Evolutionary conservation across 1,140 invertebrate species (phyloP), one percentile per base, ranked within the genome.

Genomic region (Sycobia sp.): DNA sequence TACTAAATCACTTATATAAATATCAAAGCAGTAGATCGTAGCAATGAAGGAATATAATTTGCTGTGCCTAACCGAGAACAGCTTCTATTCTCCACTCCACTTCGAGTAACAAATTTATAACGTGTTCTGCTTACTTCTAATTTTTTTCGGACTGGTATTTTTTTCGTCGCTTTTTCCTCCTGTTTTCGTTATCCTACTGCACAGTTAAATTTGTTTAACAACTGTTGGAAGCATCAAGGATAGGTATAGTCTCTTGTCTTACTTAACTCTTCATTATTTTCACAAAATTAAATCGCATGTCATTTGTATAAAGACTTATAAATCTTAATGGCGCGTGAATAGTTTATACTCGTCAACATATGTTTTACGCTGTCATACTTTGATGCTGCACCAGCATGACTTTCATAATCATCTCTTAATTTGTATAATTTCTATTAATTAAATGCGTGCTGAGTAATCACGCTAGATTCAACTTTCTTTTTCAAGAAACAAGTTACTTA

Each of bases 141-240:
- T 25, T 16, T 13, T 25, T 43, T 41, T 38, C 36, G 32, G 38
- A 54, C 44, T 36, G 36, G 25, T 3, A 25, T 56, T 36, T 57
- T 46, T 60, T 58, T 56, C 32, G 63, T 61, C 49, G 11, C 44
- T 65, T 67, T 65, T 25, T 58, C 56, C 39, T 32, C 13, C 34
- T 25, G 57, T 60, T 25, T 63, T 66, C 32, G 20, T 55, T 32
- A 64, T 53, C 44, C 10, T 53, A 60, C 38, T 23, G 44, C 14
- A 41, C 20, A 8, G 9, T 60, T 53, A 51, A 22, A 43, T 60
- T 65, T 29, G 13, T 53, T 60, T 53, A 43, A 68, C 62, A 73
- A 62, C 72, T 67, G 73, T 71, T 74, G 72, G 71, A 75, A 75
- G 74, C 73, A 75, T 73, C 73, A 72, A 67, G 67, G 71, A 75